Base-by-base conservation (phyloP, 2,113 vertebrate genomes). In the Halcyon malimbica region DNA sequence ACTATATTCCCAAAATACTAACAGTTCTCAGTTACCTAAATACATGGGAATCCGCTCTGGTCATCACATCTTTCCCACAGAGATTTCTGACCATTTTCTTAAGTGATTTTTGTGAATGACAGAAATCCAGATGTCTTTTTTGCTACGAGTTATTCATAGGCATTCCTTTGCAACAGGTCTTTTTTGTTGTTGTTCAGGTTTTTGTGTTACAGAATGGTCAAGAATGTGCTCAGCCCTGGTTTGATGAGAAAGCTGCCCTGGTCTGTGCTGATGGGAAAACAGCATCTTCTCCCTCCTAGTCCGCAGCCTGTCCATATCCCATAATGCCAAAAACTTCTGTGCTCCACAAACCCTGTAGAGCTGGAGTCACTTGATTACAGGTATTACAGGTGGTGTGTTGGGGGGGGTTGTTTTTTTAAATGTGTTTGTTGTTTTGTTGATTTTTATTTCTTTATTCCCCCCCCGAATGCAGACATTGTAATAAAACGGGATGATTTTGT, bases 291-390 rank as follows among this genome's bases (percentile, higher is more conserved):
- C 53, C n/a, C 21, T 37, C 42, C 8, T 10, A n/a, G 51, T 21
- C 42, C 67, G 57, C 37, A 67, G 16, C 19, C 28, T 0, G 2
- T 13, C 51, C 1, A 0, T 25, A 8, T 46, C n/a, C 28, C 2
- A 1, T 21, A 75, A 44, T 14, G 37, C n/a, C 37, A 35, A 29
- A 84, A 44, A 4, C 5, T 62, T 39, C 37, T 9, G 7, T 50
- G 48, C 29, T 85, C 41, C n/a, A 57, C 56, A 68, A 39, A n/a
- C 19, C 3, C 18, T 24, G 31, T 31, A 33, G 50, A 6, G 16
- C 17, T 63, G 48, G 10, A 92, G 21, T 24, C 12, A 28, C 35
- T 35, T 31, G 35, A 35, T 35, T 35, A 35, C 35, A 35, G 35
- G 13, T n/a, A 87, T 85, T 87, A 63, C 1, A 5, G 19, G 13